Evolutionary conservation across 2,797 vertebrate species (phyloP).

Genomic region (Ctenochaetus hawaiiensis): DNA sequence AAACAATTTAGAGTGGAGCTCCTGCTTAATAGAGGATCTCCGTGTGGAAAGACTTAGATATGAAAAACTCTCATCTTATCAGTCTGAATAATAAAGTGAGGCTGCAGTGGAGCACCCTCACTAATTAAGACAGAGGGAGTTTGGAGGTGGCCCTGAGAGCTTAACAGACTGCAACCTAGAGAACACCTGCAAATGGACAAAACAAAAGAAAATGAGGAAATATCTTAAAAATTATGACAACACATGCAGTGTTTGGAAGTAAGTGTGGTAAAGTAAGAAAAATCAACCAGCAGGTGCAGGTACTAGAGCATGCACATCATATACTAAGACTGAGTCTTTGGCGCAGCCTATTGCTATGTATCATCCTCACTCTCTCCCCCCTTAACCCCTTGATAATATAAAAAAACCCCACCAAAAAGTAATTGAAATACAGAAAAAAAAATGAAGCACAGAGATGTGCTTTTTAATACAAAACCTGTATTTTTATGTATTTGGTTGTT

Average conservation of each 20-base stretch:
- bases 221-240: neutral
- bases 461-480: neutral
- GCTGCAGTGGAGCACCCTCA: neutral
- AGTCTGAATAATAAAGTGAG: constrained; percentile 14
- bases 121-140: constrained; percentile 28
- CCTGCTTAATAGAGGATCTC: neutral
- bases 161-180: neutral
- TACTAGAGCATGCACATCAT: no score
- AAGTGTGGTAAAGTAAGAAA: neutral
- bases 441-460: no score
- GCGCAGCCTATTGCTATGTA: no score
- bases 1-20: neutral
- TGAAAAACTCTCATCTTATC: neutral
- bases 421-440: no score
- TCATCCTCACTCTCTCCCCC: no score
- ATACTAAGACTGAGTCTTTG: no score
- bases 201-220: constrained; percentile 6
- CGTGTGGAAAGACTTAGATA: neutral
- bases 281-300: neutral
- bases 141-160: neutral
- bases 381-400: no score
- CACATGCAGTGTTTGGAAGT: neutral
- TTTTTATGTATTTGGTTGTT: neutral
- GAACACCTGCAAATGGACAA: constrained; percentile 3
- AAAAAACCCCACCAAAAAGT: no score